Conservation (phyloP, 2,888 invertebrate genomes). For the Limnephilus auricula region DNA sequence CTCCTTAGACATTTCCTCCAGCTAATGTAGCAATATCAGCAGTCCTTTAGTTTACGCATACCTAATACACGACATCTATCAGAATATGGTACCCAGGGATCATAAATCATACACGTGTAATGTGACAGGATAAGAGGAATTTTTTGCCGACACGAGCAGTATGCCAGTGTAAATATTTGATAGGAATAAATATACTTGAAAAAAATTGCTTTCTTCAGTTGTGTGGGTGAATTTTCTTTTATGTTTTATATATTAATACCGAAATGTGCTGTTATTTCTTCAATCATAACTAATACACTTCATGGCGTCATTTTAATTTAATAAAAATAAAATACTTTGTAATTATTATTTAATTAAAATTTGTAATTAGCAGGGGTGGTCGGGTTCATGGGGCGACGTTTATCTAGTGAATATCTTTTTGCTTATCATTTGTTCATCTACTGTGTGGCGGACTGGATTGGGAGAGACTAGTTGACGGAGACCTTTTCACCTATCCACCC, state of each 20-base stretch:
- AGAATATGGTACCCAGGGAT: background rate
- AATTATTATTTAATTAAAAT: too few relatives aligned
- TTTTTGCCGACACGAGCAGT: conserved; percentile 33
- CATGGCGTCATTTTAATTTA: too few relatives aligned
- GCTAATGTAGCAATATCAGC: conserved; percentile 54
- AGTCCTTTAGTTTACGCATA: conserved; percentile 23
- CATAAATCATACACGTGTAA: conserved; percentile 48
- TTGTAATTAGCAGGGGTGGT: too few relatives aligned
- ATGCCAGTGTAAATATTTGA: conserved; percentile 2
- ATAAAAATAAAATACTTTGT: too few relatives aligned
- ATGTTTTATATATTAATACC: background rate
- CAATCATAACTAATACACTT: too few relatives aligned
- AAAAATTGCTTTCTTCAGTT: background rate
- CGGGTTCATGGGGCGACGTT: too few relatives aligned
- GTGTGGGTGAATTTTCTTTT: background rate
- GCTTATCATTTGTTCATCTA: too few relatives aligned
- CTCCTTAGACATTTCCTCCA: conserved; percentile 33
- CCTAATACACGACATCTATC: conserved; percentile 22
- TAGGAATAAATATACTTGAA: background rate
- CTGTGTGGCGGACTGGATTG: too few relatives aligned
- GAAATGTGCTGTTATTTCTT: background rate
- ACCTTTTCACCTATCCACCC: too few relatives aligned
- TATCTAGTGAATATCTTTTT: too few relatives aligned
- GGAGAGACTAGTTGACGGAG: too few relatives aligned
- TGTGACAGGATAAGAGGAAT: conserved; percentile 29